Base-by-base conservation (phyloP, 1,140 invertebrate genomes). In the Zaprionus camerounensis region DNA sequence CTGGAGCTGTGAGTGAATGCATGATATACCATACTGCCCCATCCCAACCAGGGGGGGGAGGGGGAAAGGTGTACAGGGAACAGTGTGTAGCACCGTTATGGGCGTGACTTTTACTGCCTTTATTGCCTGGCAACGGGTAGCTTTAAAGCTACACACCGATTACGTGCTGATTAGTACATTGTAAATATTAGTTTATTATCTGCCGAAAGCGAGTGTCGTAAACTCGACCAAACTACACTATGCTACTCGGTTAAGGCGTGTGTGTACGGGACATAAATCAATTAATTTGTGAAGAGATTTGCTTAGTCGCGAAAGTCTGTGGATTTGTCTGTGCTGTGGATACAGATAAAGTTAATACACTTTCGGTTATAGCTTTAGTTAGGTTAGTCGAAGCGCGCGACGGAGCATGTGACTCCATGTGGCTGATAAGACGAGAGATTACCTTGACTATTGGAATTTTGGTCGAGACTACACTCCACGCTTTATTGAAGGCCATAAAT, bases 131-230 rank as follows among this genome's bases (percentile, higher is more conserved):
- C 77, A 79, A 79, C 77, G 7, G 12, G 22, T n/a, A 63, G 28
- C 6, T 69, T 34, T 44, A 57, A 55, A 58, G 28, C 53, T n/a
- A 22, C 49, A 46, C 44, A 55, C 44, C 72, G 67, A 71, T 78
- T 78, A 76, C 28, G 13, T 38, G 57, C 62, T 76, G 76, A 78
- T 79, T 79, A 79, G 73, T 71, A 34, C 44, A 57, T 76, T 75
- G 62, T 78, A 76, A 76, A 78, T 66, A 57, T 51, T 62, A 44
- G 62, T 70, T 76, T 61, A 78, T 66, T 65, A 31, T 75, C 57
- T 70, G 46, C 44, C 67, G 59, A 62, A 61, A 68, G 44, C 17
- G 7, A 1, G 36, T 31, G 26, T 44, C 28, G 57, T 56, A 69
- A 73, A 69, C 46, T 20, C 46, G 46, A 24, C 20, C n/a, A 24